These are phyloP conservation scores for Paralichthys olivaceus DNA, from an alignment of 2,113 vertebrate species.

Conservation along the genomic window DNA sequence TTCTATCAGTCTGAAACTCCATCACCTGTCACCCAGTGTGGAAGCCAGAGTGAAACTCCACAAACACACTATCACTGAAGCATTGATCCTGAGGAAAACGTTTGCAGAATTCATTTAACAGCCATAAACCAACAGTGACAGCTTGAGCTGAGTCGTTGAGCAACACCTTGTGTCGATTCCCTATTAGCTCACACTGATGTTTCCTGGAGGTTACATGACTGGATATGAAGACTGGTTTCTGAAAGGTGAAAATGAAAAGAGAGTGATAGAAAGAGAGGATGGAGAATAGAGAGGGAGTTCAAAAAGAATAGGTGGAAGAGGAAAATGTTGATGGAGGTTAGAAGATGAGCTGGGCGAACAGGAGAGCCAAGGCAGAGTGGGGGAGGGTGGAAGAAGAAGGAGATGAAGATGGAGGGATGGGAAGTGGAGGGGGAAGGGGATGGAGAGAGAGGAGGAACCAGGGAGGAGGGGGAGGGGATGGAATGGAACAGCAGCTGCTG, in stretches of 20 bases:
- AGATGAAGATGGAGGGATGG: constrained; percentile 33
- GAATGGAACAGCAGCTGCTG: constrained; percentile 60
- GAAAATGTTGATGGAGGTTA: constrained; percentile 1
- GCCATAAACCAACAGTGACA: not conserved
- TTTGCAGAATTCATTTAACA: constrained; percentile 2
- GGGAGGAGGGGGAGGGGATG: constrained; percentile 22
- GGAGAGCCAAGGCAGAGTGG: not conserved
- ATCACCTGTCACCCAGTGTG: not conserved
- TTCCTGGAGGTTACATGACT: not conserved
- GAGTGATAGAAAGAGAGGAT: not conserved
- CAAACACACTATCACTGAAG: not conserved
- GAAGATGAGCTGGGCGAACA: not conserved
- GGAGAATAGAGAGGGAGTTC: not conserved
- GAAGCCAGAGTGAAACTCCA: no score
- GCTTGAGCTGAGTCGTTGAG: not conserved
- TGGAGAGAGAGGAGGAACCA: constrained; percentile 12
- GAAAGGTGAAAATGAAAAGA: not conserved
- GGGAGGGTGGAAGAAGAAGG: constrained; percentile 16
- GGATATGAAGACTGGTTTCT: not conserved
- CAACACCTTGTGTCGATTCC: not conserved
- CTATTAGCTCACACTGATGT: not conserved
- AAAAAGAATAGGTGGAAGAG: not conserved
- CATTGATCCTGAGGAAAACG: not conserved
- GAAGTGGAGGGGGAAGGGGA: constrained; percentile 26
- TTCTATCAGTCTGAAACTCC: not conserved